A percentile compares a stretch with the other conserved stretches of the same genome.
These are phyloP conservation scores for Cuculus canorus DNA, from an alignment of 2,797 vertebrate genomes.

Conservation along the genomic window DNA sequence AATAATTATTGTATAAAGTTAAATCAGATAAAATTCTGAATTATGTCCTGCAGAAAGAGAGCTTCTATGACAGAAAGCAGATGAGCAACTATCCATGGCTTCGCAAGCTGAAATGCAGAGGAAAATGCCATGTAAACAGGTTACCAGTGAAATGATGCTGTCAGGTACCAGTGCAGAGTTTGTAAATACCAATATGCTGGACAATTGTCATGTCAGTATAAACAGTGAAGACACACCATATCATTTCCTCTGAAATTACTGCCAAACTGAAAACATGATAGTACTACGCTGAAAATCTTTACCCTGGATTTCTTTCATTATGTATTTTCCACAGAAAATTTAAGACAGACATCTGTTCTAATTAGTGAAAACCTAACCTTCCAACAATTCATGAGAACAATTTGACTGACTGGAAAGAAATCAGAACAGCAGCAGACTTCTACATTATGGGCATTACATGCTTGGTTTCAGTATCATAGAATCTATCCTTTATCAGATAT, in stretches of 20 bases:
- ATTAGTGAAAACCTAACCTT: not conserved
- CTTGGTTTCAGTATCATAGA: not conserved
- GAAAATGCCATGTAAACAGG: not conserved
- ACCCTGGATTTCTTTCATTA: not conserved
- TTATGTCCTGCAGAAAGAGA: not conserved
- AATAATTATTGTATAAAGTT: not conserved
- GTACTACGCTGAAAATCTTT: not conserved
- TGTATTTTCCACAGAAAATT: not conserved
- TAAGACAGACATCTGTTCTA: not conserved
- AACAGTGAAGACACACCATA: not conserved
- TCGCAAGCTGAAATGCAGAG: not conserved
- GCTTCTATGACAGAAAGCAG: not conserved
- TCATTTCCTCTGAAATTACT: not conserved
- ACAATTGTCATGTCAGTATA: not conserved
- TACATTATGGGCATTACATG: not conserved
- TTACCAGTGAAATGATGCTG: not conserved
- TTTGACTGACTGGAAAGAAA: not conserved
- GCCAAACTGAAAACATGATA: not conserved
- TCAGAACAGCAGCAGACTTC: not conserved
- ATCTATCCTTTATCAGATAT: not conserved
- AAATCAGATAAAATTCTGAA: not conserved
- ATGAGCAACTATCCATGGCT: not conserved
- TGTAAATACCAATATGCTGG: not conserved
- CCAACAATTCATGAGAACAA: not conserved
- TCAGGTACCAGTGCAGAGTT: not conserved